These are phyloP conservation scores for Dynastes hyllus DNA, from an alignment of 2,888 invertebrate species.

Conservation along the genomic window DNA sequence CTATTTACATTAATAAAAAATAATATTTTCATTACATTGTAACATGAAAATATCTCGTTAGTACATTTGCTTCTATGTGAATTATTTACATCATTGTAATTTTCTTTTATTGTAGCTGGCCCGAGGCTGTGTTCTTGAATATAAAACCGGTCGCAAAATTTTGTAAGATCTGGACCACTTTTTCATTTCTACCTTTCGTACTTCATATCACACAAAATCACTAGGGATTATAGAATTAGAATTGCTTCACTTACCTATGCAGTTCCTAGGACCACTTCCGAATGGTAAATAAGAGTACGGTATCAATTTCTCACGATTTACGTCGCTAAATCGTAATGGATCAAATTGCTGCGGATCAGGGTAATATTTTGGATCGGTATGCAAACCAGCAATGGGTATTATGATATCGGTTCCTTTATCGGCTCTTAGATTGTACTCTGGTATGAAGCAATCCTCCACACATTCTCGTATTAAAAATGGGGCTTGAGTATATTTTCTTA, in stretches of 20 bases:
- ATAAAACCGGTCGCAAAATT: too few relatives aligned
- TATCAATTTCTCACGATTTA: slow-evolving; percentile 54
- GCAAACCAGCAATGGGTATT: slow-evolving; percentile 66
- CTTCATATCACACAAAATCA: too few relatives aligned
- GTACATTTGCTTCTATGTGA: too few relatives aligned
- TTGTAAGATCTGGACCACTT: too few relatives aligned
- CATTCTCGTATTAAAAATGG: slow-evolving; percentile 64
- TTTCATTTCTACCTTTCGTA: too few relatives aligned
- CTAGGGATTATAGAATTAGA: not conserved
- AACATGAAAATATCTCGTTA: too few relatives aligned
- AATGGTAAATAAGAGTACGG: slow-evolving; percentile 58
- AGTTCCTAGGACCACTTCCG: slow-evolving; percentile 58
- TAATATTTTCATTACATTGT: too few relatives aligned
- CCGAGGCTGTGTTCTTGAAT: too few relatives aligned
- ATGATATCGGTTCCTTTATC: slow-evolving; percentile 66
- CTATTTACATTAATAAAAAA: too few relatives aligned
- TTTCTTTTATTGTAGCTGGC: too few relatives aligned
- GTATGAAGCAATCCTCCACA: slow-evolving; percentile 61
- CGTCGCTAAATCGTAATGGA: slow-evolving; percentile 67
- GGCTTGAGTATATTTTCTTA: slow-evolving; percentile 69
- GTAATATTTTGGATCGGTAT: slow-evolving; percentile 66
- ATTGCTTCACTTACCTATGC: slow-evolving; percentile 54
- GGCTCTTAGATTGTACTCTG: slow-evolving; percentile 61
- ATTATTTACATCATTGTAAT: too few relatives aligned
- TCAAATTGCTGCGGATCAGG: slow-evolving; percentile 68